These are phyloP conservation scores for Temnothorax nylanderi DNA, from an alignment of 1,140 invertebrate species.

Conservation along the genomic window DNA sequence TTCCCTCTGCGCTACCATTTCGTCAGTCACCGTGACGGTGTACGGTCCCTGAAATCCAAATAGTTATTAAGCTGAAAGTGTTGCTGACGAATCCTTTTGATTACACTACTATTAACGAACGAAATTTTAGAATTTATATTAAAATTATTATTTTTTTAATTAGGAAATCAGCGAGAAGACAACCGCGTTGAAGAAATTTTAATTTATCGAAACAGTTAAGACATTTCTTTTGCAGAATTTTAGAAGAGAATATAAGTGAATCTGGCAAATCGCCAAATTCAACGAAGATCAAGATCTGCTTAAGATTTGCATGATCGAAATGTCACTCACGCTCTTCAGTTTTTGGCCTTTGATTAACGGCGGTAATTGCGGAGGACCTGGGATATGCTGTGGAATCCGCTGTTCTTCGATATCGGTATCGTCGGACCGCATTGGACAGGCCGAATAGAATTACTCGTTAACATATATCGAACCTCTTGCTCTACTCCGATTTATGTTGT, in stretches of 20 bases:
- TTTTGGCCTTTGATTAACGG: conserved; percentile 75
- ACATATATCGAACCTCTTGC: background rate
- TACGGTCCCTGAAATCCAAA: conserved; percentile 77
- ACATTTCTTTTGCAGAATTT: background rate
- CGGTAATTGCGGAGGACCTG: conserved; percentile 75
- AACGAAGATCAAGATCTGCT: background rate
- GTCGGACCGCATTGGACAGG: background rate
- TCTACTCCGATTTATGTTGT: background rate
- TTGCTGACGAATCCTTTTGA: background rate
- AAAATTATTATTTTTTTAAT: too few relatives aligned
- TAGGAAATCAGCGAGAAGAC: too few relatives aligned
- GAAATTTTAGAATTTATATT: too few relatives aligned
- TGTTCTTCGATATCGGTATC: conserved; percentile 17
- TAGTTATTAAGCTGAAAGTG: background rate
- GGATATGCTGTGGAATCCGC: conserved; percentile 1
- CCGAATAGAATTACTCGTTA: background rate
- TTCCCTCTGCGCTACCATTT: conserved; percentile 77
- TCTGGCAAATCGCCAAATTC: background rate
- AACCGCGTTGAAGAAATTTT: background rate
- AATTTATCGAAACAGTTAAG: background rate
- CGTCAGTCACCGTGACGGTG: conserved; percentile 74
- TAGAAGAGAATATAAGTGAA: background rate
- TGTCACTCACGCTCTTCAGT: conserved; percentile 70
- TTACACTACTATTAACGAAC: background rate
- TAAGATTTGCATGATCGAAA: background rate